These are phyloP conservation scores for Microchirus variegatus DNA, from an alignment of 2,797 vertebrate species.

Conservation along the genomic window DNA sequence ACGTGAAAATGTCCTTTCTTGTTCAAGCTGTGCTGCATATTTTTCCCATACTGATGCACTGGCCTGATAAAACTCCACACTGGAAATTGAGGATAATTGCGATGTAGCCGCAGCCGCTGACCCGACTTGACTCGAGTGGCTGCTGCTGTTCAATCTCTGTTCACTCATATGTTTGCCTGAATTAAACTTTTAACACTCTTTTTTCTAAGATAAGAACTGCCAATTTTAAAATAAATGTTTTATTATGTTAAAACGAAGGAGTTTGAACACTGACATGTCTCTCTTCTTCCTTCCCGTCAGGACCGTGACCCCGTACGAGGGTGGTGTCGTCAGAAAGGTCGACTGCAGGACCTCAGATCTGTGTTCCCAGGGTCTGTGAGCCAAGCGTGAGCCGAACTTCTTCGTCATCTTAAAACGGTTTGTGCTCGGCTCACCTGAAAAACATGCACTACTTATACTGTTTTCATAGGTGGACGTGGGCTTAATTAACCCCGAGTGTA, in stretches of 20 bases:
- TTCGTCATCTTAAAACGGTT: too few species aligned
- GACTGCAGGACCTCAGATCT: not conserved
- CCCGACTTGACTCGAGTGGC: not conserved
- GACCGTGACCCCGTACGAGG: not conserved
- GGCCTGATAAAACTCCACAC: slow-evolving; percentile 1
- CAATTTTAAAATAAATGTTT: not conserved
- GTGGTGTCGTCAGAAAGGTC: not conserved
- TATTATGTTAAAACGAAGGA: not conserved
- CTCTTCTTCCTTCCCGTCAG: not conserved
- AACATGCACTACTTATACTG: too few species aligned
- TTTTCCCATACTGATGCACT: slow-evolving; percentile 11
- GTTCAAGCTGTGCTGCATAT: slow-evolving; percentile 9
- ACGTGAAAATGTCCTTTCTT: slow-evolving; percentile 9
- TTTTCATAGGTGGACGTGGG: too few species aligned
- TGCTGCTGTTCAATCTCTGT: too few species aligned
- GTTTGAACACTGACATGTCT: not conserved
- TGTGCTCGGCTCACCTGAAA: too few species aligned
- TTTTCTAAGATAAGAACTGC: too few species aligned
- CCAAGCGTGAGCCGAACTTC: not conserved
- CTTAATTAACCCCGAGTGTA: too few species aligned
- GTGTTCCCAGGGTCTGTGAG: too few species aligned
- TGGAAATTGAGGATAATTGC: slow-evolving; percentile 28
- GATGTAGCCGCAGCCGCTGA: not conserved
- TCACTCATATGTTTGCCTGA: too few species aligned
- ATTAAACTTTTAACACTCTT: too few species aligned